Base-by-base conservation (phyloP, 2,797 vertebrate genomes). In the Myotis planiceps region DNA sequence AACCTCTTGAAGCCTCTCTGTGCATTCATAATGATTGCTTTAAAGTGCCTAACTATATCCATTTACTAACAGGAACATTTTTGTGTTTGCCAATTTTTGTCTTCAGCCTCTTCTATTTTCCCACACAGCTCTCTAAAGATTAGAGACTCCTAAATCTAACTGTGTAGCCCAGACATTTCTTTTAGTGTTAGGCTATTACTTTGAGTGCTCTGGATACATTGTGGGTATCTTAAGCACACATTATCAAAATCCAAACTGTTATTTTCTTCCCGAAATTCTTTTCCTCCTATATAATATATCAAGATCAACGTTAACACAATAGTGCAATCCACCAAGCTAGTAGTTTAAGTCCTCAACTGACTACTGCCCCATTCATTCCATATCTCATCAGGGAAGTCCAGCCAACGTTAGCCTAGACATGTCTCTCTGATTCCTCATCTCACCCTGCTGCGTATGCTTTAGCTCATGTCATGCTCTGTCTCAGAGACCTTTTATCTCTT, bases 1-100 rank as follows among this genome's bases (percentile, higher is more conserved):
- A 88, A 78, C 32, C 19, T 69, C 34, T 82, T 83, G 42, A 76
- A 90, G 51, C 18, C 66, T 89, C 0, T 39, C 18, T 66, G 19
- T 90, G 53, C 60, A 42, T 75, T 88, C 18, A 53, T 81, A 76
- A 82, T 96, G 42, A 27, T 85, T 94, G 29, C 42, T 94, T n/a
- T 37, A 58, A 90, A 19, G 2, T 19, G 9, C 29, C 29, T 25
- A 68, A 76, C 42, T 55, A 10, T 68, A 47, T 75, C 21, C 18
- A 37, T 51, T 91, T 93, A 58, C 1, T 18, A 81, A 88, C 9
- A 93, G 42, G 34, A 69, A 82, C 10, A 49, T 42, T 42, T 88
- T n/a, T 72, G 4, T 83, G 58, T 90, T 15, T 86, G 19, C 74
- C 23, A 34, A 74, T 60, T 85, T 85, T 85, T 80, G 49, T 58